A percentile compares a stretch with the other conserved stretches of the same genome.
These are phyloP conservation scores for Cepaea nemoralis DNA, from an alignment of 1,140 invertebrate species.

Conservation along the genomic window DNA sequence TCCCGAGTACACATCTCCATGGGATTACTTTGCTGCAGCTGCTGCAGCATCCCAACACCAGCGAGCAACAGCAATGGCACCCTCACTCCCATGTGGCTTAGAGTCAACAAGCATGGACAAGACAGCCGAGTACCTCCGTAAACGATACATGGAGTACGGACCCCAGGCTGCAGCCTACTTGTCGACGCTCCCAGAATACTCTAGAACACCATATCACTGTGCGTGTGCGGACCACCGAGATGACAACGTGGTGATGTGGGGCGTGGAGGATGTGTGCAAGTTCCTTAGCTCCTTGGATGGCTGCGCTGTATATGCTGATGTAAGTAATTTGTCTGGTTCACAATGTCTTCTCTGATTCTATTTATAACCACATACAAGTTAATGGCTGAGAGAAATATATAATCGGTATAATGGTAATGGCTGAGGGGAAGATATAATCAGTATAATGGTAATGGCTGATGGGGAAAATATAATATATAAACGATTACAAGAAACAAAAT, in stretches of 20 bases:
- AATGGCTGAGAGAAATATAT: too few relatives aligned
- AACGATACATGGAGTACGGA: constrained; percentile 40
- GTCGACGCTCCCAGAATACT: constrained; percentile 45
- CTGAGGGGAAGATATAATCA: too few relatives aligned
- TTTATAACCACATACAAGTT: too few relatives aligned
- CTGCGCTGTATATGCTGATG: constrained; percentile 56
- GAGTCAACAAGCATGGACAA: constrained; percentile 43
- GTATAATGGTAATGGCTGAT: too few relatives aligned
- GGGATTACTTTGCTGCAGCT: constrained; percentile 35
- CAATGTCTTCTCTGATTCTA: too few relatives aligned
- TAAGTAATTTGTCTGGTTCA: constrained; percentile 34
- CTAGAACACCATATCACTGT: constrained; percentile 42
- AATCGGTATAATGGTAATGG: too few relatives aligned
- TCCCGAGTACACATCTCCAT: constrained; percentile 7
- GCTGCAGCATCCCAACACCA: constrained; percentile 36
- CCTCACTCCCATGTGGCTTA: constrained; percentile 39
- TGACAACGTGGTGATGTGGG: constrained; percentile 55
- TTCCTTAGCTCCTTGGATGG: constrained; percentile 56
- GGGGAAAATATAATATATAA: too few relatives aligned
- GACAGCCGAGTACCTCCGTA: constrained; percentile 40
- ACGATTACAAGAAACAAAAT: too few relatives aligned
- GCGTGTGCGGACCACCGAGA: constrained; percentile 47
- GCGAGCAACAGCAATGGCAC: constrained; percentile 7
- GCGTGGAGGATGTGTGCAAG: constrained; percentile 54
- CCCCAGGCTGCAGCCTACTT: constrained; percentile 35